These are phyloP conservation scores for Struthio camelus DNA, from an alignment of 2,113 vertebrate species.

Conservation along the genomic window DNA sequence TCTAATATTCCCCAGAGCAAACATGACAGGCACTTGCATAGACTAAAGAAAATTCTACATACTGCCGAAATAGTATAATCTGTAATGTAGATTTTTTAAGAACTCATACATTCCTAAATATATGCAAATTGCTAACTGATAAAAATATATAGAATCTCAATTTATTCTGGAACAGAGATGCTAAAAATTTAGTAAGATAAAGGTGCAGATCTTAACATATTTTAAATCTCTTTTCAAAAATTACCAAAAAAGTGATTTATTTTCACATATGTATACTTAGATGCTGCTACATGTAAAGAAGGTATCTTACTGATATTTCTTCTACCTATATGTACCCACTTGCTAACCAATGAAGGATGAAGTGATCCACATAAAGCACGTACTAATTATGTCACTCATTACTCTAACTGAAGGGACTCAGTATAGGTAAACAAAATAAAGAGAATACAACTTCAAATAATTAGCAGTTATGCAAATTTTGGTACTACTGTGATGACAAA, in stretches of 20 bases:
- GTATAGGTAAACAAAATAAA: not conserved
- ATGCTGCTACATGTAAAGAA: not conserved
- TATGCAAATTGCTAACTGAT: not conserved
- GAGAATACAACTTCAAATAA: not conserved
- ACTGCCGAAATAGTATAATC: not conserved
- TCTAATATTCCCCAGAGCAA: not conserved
- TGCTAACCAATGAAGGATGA: not conserved
- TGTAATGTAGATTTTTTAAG: not conserved
- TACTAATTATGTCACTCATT: not conserved
- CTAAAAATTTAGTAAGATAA: not conserved
- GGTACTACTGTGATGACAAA: not conserved
- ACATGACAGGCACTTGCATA: not conserved
- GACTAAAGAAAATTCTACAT: not conserved
- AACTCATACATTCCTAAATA: not conserved
- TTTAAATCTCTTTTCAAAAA: not conserved
- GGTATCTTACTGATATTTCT: accelerated
- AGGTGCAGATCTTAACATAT: not conserved
- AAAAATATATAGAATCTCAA: not conserved
- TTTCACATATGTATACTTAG: not conserved
- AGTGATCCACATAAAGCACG: not conserved
- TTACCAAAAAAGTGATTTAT: not conserved
- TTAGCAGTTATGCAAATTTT: not conserved
- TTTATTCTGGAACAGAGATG: not conserved
- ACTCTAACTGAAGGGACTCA: not conserved
- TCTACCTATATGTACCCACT: not conserved